Evolutionary conservation across 2,113 vertebrate species (phyloP), one percentile per base, ranked within the genome.

Genomic region (Hiodon tergisus): DNA sequence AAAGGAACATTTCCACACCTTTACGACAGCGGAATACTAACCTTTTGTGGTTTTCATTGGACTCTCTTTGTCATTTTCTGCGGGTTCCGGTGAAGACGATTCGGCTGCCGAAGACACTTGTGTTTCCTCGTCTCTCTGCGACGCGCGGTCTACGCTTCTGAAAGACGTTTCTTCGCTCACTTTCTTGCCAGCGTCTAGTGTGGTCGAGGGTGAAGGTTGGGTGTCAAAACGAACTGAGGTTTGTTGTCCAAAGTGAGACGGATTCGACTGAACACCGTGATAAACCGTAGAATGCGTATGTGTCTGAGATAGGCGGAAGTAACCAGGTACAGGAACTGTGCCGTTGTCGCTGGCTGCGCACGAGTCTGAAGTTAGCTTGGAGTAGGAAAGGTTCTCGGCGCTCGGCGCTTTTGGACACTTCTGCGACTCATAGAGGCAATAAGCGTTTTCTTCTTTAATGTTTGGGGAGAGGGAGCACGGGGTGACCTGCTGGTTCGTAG

Each of bases 381-480:
- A 83, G 71, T 95, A 98, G 81, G 93, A 87, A 74, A 93, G 86
- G 53, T 97, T 94, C 77, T 95, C 85, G 58, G 90, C 86, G 2
- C 90, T 73, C 31, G 93, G 88, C 85, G 91, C 90, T 89, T 99
- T 98, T 74, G 92, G 90, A 87, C 94, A 94, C 92, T 96, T 98
- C 82, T 97, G 95, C n/a, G 96, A 89, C 87, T 98, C 96, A 83
- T 98, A 98, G 71, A 98, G 92, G 86, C 97, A 99, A 83, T 96
- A 98, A 31, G 95, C 93, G 88, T 83, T 96, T 87, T 99, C 97
- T 88, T 98, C 97, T 84, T 99, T 99, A 86, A 99, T 98, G 83
- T 85, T 95, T 58, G 94, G 93, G 13, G 96, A 94, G 84, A 98
- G 98, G 66, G 95, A 96, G 81, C 96, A 96, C 60, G 92, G 91